phyloP scores from a whole-genome alignment of 2,113 vertebrate species.

The Mixornis gularis region DNA sequence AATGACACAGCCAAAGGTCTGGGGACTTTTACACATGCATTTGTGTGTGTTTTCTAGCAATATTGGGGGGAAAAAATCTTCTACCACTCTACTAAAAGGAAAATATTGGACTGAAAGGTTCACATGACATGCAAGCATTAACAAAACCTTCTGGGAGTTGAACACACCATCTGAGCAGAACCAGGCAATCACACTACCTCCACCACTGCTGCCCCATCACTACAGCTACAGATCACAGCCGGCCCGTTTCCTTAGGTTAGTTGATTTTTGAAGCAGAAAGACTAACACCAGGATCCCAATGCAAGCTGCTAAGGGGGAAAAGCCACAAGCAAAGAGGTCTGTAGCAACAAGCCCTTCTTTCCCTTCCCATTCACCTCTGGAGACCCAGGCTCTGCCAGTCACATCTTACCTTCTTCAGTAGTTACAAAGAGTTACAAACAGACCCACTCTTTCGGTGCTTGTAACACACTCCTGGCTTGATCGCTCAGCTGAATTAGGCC shows the following conservation, averaged over 20 bases:
- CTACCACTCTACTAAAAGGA: neutral
- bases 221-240: neutral
- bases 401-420: conserved; percentile 65
- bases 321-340: neutral
- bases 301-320: neutral
- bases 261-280: conserved; percentile 7
- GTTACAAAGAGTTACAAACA: conserved; percentile 86
- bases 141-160: neutral
- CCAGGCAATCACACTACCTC: neutral
- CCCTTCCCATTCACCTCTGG: conserved; percentile 11
- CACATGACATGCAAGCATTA: neutral
- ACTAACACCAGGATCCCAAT: neutral
- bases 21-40: neutral
- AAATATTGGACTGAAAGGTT: neutral
- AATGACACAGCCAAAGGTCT: neutral
- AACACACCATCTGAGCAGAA: neutral
- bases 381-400: neutral
- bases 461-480: conserved; percentile 91
- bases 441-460: conserved; percentile 97
- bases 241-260: neutral
- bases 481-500: conserved; percentile 90
- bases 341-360: neutral
- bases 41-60: neutral
- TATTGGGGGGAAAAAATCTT: neutral
- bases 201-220: neutral